Evolutionary conservation across 2,113 vertebrate genomes (phyloP), one percentile per base, ranked within the genome.

Genomic region (Furnarius figulus): DNA sequence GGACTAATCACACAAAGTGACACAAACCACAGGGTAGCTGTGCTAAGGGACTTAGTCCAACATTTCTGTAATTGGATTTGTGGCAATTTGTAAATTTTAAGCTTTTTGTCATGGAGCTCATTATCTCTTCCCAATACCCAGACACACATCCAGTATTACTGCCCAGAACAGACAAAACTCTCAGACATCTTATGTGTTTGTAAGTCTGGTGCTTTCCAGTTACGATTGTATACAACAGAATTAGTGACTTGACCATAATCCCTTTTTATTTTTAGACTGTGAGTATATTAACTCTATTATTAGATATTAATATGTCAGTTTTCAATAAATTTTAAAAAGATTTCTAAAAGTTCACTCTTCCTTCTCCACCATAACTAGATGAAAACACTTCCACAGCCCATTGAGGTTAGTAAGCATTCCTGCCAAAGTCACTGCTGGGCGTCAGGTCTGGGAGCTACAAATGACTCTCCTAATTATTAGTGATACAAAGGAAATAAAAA

Each of bases 51-150:
- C 74, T 83, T 88, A 70, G 55, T 80, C 49, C 42, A 87, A 65
- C 59, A n/a, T 90, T 82, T 70, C 39, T 79, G 37, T 83, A 87
- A 87, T 73, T 67, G 82, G 79, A 85, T 93, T 92, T 80, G 42
- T 71, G 52, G 47, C 55, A 83, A 63, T 71, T 79, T 73, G 44
- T 87, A 75, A 28, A 37, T 93, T 46, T 90, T 70, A 83, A 74
- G 37, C 28, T 74, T 88, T 93, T 76, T 80, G 71, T 33, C 2
- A 0, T 63, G 67, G 23, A 87, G 53, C 35, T 27, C 11, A 1
- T 46, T 73, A 59, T 84, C 81, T 95, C 35, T 81, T 78, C 52
- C 39, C 84, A 79, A 66, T 58, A 65, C 53, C 6, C 37, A 81
- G 63, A 35, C 20, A n/a, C 2, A 14, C 9, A 22, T 39, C 4